Evolutionary conservation across 2,113 vertebrate species (phyloP), one percentile per base, ranked within the genome.

Genomic region (Anolis carolinensis): DNA sequence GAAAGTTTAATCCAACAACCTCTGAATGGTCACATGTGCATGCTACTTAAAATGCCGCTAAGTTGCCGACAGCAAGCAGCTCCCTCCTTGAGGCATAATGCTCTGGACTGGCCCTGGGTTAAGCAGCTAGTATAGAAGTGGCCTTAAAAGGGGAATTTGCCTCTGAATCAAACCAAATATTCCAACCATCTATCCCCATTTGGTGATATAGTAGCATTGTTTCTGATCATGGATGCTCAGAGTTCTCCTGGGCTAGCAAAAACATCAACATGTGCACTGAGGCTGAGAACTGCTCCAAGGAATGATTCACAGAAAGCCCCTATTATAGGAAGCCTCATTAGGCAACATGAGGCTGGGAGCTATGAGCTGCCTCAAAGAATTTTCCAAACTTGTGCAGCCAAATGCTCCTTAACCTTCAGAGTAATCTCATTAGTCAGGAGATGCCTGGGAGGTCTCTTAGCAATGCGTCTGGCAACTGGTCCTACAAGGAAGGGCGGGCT

Each of bases 291-390:
- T 59, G 50, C 36, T n/a, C 76, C 76, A 32, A 59, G 48, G 76
- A 79, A 44, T 55, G 23, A 79, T 79, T 59, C 34, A 30, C 27
- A n/a, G 50, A 32, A 3, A n/a, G 55, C 48, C 52, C 30, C 36
- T 85, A 79, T 71, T 21, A n/a, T 71, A 75, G 52, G 65, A 79
- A 85, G 84, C 25, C 76, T 79, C 84, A 85, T 85, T 85, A 85
- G 48, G 50, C 84, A 30, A 34, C 65, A 71, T 30, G 77, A 71
- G 18, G 48, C 75, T 85, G 48, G 50, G 76, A 79, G 76, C 84
- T 13, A 71, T 7, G 50, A 79, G 39, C 72, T 71, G 52, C 65
- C 65, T 71, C 67, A n/a, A 39, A 85, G 48, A 77, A 23, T 65
- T 76, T 84, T 65, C 59, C 48, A 23, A 39, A 63, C 48, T 59